Evolutionary conservation across 2,113 vertebrate genomes (phyloP), one percentile per base, ranked within the genome.

Genomic region (Syngnathus floridae): DNA sequence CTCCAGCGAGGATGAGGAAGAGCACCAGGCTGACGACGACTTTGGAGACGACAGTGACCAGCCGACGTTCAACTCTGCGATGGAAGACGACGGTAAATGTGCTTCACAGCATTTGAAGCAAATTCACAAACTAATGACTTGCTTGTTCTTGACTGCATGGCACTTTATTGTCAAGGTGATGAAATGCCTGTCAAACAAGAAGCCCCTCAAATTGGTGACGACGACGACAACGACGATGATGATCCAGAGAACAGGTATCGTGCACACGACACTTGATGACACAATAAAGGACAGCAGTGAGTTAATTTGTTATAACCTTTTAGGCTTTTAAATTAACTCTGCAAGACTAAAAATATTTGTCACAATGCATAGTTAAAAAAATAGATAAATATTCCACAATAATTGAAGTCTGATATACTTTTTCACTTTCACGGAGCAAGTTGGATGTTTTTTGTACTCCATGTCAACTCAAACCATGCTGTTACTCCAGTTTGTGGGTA

Each of bases 171-270:
- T 69, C 11, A 83, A 98, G 97, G 93, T 80, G 96, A 98, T 79
- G 96, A 98, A 88, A 90, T 82, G 51, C 91, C 93, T 36, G 75
- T 86, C 83, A 94, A 95, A 83, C 78, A 88, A 69, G 90, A 82
- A 45, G 68, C 82, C 75, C 81, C 87, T 72, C 89, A 83, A 82
- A 86, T 89, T 51, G 92, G 89, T 37, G 93, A 94, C 17, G 95
- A 94, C 1, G 92, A 94, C 0, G 93, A 95, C n/a, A n/a, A n/a
- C 5, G 95, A 95, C 5, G 95, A 98, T 6, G 95, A 98, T 37
- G 95, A 98, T 80, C 94, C 95, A 60, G 97, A 99, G 89, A 99
- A 99, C 92, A 97, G 96, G 97, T 99, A 43, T 61, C 38, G 4
- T 9, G 26, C 16, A 19, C 55, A 10, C n/a, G 26, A 31, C 26